phyloP scores from a whole-genome alignment of 1,140 invertebrate species.

The Batillaria attramentaria region DNA sequence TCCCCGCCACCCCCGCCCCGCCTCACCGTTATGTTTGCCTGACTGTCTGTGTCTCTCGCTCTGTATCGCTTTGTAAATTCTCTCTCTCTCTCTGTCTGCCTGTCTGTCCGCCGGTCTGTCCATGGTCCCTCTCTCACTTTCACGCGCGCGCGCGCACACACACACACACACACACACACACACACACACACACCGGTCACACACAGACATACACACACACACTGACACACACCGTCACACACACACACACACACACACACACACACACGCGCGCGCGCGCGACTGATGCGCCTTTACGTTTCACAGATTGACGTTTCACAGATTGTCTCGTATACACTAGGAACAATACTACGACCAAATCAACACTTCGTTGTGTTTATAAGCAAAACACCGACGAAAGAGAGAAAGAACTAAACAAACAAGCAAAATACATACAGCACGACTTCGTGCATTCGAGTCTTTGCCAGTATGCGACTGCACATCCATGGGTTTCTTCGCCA shows the following conservation, averaged over 20 bases:
- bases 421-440: too few species aligned
- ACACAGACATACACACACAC: not conserved
- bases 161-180: conserved; percentile 18
- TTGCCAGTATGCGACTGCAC: too few species aligned
- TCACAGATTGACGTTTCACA: not conserved
- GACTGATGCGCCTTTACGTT: not conserved
- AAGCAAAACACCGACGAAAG: not conserved
- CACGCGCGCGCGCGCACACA: not conserved
- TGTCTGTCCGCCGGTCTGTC: not conserved
- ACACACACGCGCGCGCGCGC: not conserved
- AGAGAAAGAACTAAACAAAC: not conserved
- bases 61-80: not conserved
- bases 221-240: not conserved
- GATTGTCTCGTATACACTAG: not conserved
- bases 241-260: conserved; percentile 23
- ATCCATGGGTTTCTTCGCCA: too few species aligned
- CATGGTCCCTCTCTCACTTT: not conserved
- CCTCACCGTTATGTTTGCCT: not conserved
- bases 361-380: too few species aligned
- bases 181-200: conserved; percentile 15
- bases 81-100: not conserved
- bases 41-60: not conserved
- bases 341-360: too few species aligned
- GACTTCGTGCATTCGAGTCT: too few species aligned
- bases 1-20: not conserved